Evolutionary conservation across 1,140 invertebrate genomes (phyloP), one percentile per base, ranked within the genome.

Genomic region (Eubasilissa regina): DNA sequence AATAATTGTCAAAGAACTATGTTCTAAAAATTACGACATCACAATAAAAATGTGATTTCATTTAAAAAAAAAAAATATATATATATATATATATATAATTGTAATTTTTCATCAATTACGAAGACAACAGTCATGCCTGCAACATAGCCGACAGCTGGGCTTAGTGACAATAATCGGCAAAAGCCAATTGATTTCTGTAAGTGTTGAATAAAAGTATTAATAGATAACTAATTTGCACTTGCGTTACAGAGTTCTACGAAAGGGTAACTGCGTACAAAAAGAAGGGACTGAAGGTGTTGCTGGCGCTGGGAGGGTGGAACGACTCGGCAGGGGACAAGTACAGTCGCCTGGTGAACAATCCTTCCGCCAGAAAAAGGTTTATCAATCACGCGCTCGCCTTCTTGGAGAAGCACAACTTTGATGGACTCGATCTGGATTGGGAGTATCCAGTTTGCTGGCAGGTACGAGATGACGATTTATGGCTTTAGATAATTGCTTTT

Each of bases 361-460:
- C 94, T 0, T 83, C 90, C 1, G 92, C 94, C 0, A 90, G 95
- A 43, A 87, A 86, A 0, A 91, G 91, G 51, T 97, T 97, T 83
- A 92, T 96, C 0, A 87, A 90, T 0, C 94, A 97, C 81, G 93
- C 92, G 0, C 77, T 97, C 0, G 89, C 93, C 77, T 97, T 97
- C 82, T 87, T 97, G 15, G 91, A 94, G 66, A 94, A 96, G 85
- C 93, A 96, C 83, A 92, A 92, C n/a, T 97, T 97, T 83, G 95
- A 97, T 85, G 95, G 96, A 9, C 87, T 97, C 0, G 96, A 97
- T 86, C 86, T 97, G 25, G 96, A 97, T 85, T 97, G 96, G 96
- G 96, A 97, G 85, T 97, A 97, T 88, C 96, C 96, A 0, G 94
- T 94, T 83, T 96, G 95, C 84, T 96, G 95, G 94, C 94, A 96